Evolutionary conservation across 2,888 invertebrate genomes (phyloP).

Genomic region (Cataglyphis cursor): DNA sequence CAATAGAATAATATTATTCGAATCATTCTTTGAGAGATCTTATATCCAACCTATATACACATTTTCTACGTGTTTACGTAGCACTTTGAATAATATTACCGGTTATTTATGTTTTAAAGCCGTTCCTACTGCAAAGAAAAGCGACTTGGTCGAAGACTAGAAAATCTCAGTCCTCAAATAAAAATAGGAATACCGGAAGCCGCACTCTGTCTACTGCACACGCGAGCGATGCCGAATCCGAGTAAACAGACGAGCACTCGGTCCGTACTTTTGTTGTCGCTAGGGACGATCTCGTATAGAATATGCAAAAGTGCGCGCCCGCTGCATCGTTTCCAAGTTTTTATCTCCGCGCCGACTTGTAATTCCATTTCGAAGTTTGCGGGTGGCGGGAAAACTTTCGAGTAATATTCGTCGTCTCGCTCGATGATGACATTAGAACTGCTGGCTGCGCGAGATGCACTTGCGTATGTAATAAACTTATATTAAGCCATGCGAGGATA

Average conservation of each 20-base stretch:
- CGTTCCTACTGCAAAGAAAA: background rate
- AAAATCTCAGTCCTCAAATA: slow-evolving; percentile 11
- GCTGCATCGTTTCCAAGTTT: slow-evolving; percentile 17
- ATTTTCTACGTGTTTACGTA: background rate
- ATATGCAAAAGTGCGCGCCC: slow-evolving; percentile 24
- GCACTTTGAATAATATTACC: slow-evolving; percentile 4
- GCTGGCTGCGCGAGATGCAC: slow-evolving; percentile 14
- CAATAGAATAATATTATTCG: background rate
- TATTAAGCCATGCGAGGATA: slow-evolving; percentile 9
- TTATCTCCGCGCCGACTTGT: slow-evolving; percentile 32
- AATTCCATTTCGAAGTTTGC: slow-evolving; percentile 45
- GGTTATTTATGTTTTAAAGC: slow-evolving; percentile 26
- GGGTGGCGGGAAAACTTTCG: slow-evolving; percentile 35
- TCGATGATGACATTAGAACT: slow-evolving; percentile 39
- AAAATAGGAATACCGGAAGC: slow-evolving; percentile 21
- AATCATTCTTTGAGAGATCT: background rate
- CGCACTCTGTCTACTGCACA: slow-evolving; percentile 15
- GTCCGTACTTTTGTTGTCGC: slow-evolving; percentile 28
- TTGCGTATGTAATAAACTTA: slow-evolving; percentile 11
- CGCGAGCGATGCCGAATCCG: background rate
- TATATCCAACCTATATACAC: background rate
- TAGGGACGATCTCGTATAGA: slow-evolving; percentile 34
- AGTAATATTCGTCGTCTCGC: slow-evolving; percentile 41
- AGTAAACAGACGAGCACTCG: slow-evolving; percentile 32
- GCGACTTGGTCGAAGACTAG: slow-evolving; percentile 13